Base-by-base conservation (phyloP, 2,113 vertebrate species). In the Uropsilus gracilis region DNA sequence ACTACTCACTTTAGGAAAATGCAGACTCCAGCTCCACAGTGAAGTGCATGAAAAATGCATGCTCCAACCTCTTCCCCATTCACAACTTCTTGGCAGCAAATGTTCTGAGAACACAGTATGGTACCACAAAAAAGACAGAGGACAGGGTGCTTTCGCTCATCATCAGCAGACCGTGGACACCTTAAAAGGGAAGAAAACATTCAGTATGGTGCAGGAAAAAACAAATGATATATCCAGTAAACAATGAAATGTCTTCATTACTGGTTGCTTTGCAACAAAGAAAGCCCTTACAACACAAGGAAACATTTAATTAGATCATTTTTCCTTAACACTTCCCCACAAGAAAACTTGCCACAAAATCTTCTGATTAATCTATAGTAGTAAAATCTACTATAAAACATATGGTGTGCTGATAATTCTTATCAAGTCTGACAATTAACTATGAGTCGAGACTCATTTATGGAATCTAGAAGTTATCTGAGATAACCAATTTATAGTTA, bases 61-160 rank as follows among this genome's bases (percentile, higher is more conserved):
- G 99, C 99, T 86, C 99, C 99, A 81, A 99, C 96, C 55, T 99
- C 99, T 85, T 99, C 99, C 42, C 99, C 99, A 44, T 99, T 99
- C 90, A 99, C 98, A 53, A 99, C 94, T 82, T 98, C 99, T 97
- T 99, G 98, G 95, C 99, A 99, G 97, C 99, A 99, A 71, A 98
- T 97, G 96, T 99, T 99, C 98, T 99, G 99, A 86, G 99, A 99
- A 97, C 99, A 99, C 48, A 99, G 97, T 98, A 99, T 99, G 50
- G 98, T 97, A 57, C 99, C 99, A 90, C 99, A 99, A 89, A 99
- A 99, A 95, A 99, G 98, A 97, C 99, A 99, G 91, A 99, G 97
- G 0, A 99, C 99, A 18, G 99, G 99, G 93, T 99, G 99, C 95
- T 99, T 99, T 57, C 99, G 98, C 82, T 99, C 99, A 85, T 99